phyloP scores from a whole-genome alignment of 2,113 vertebrate genomes.

The Cyprinodon brontotheroides region DNA sequence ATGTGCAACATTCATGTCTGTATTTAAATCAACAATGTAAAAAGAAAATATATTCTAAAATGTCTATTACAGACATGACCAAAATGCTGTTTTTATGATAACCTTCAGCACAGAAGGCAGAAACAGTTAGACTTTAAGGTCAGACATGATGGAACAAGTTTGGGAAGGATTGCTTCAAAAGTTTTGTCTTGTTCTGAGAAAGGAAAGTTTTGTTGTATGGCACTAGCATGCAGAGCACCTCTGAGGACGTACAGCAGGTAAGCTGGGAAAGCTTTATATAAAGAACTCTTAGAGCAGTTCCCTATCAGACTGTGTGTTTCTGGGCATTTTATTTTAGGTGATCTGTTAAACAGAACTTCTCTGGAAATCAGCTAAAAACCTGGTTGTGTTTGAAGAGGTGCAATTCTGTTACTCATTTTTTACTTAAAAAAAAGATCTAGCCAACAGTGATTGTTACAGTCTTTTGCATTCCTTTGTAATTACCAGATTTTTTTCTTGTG shows the following conservation, averaged over 20 bases:
- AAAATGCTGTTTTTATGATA: background rate
- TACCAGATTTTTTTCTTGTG: background rate
- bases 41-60: no score
- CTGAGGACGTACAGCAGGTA: background rate
- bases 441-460: background rate
- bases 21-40: background rate
- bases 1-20: background rate
- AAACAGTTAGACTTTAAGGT: background rate
- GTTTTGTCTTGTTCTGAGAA: background rate
- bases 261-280: background rate
- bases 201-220: background rate
- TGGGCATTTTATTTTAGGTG: background rate
- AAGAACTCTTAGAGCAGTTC: background rate
- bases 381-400: background rate
- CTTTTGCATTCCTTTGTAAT: background rate
- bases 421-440: background rate
- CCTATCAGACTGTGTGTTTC: background rate
- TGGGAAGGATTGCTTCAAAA: no score
- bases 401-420: background rate
- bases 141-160: constrained; percentile 16
- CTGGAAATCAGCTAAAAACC: background rate
- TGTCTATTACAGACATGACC: background rate
- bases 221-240: background rate
- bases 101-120: background rate
- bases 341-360: background rate